Base-by-base conservation (phyloP, 2,797 vertebrate genomes). In the Orestias chungarensis region DNA sequence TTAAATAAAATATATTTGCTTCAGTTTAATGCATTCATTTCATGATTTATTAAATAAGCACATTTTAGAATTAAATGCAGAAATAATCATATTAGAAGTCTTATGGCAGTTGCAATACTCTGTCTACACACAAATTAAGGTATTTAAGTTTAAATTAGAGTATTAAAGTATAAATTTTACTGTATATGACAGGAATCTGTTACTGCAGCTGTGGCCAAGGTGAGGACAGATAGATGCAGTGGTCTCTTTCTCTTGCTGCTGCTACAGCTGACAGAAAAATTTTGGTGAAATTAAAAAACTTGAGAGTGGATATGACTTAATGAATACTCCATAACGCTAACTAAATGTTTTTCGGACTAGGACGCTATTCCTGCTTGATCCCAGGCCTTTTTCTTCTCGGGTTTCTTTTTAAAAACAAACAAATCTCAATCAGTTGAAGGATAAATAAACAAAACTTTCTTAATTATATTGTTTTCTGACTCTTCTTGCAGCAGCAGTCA, bases 401-500 rank as follows among this genome's bases (percentile, higher is more conserved):
- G 66, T 68, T 64, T 18, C 23, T 44, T 44, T 44, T 44, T 44
- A 20, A 8, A 18, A 44, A 44, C 54, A 15, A 20, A 6, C 6
- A 65, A 46, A 46, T 18, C 15, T 25, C 1, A n/a, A 25, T 50
- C 2, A 2, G 20, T 49, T 49, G 18, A 49, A 49, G n/a, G n/a
- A 8, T 4, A 38, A 38, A 61, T 23, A 3, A n/a, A 6, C 0
- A 20, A 4, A 9, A 12, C 11, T 15, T 66, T 69, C 29, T 66
- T n/a, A 78, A 8, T 0, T 0, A n/a, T n/a, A 44, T 75, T 33
- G 75, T 40, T 43, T 54, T 8, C 27, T 75, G 23, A 61, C 61
- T 86, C 18, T 68, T 78, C 52, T 68, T 66, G 76, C 88, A 91
- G 86, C 91, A 91, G 71, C 87, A 92, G 59, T 17, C 73, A 3